phyloP scores from a whole-genome alignment of 2,113 vertebrate species.

The Boleophthalmus pectinirostris region DNA sequence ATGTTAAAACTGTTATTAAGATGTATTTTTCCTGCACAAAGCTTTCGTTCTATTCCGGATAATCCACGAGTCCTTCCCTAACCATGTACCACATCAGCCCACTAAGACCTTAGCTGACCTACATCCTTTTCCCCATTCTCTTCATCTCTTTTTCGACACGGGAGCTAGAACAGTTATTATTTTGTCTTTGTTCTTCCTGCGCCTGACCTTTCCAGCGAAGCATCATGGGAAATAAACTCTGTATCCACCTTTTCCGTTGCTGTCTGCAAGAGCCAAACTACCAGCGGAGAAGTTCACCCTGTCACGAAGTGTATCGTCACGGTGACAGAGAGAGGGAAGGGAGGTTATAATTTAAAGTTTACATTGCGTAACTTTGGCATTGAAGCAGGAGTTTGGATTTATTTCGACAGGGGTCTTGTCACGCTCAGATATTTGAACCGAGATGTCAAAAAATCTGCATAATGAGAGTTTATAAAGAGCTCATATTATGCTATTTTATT shows the following conservation, averaged over 20 bases:
- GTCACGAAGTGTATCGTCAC: not conserved
- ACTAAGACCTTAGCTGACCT: constrained; percentile 20
- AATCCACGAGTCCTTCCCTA: constrained; percentile 22
- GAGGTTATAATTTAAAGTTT: constrained; percentile 5
- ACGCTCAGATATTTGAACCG: constrained; percentile 24
- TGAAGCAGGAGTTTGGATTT: constrained; percentile 9
- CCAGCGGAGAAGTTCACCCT: constrained; percentile 5
- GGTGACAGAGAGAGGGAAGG: not conserved
- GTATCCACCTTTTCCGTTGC: constrained; percentile 8
- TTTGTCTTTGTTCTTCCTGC: constrained; percentile 47
- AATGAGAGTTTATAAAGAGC: no score
- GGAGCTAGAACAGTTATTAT: constrained; percentile 28
- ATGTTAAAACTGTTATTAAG: no score
- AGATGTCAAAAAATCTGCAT: not conserved
- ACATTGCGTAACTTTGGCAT: constrained; percentile 7
- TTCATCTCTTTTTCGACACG: not conserved
- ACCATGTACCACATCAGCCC: constrained; percentile 3
- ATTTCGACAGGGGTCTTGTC: constrained; percentile 14
- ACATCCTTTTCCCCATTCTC: not conserved
- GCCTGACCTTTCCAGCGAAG: constrained; percentile 36
- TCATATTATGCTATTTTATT: no score
- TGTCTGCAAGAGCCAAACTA: constrained; percentile 7
- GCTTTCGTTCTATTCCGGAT: constrained; percentile 1
- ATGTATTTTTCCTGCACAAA: no score
- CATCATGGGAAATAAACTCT: constrained; percentile 20